phyloP scores from a whole-genome alignment of 2,113 vertebrate genomes.

The Picathartes gymnocephalus region DNA sequence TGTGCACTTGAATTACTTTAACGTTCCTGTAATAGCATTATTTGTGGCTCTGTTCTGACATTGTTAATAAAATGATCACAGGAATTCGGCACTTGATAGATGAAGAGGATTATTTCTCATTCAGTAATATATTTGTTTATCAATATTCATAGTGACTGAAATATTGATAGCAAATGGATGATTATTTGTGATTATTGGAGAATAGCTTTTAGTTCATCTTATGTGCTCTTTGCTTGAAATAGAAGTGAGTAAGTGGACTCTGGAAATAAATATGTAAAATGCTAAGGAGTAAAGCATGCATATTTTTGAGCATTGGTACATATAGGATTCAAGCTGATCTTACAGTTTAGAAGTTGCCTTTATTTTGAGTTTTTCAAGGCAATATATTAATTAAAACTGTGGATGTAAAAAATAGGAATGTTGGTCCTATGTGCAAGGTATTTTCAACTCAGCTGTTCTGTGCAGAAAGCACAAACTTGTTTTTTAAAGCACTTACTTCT shows the following conservation, averaged over 20 bases:
- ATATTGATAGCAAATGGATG: not conserved
- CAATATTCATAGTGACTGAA: not conserved
- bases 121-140: not conserved
- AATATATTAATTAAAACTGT: not conserved
- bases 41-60: not conserved
- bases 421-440: not conserved
- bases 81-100: not conserved
- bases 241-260: not conserved
- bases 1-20: not conserved
- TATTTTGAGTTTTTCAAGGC: not conserved
- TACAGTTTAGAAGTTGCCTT: not conserved
- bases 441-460: not conserved
- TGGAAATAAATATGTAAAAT: not conserved
- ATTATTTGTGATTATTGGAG: not conserved
- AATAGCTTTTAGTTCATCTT: not conserved
- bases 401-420: not conserved
- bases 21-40: not conserved
- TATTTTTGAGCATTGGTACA: not conserved
- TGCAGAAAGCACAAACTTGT: not conserved
- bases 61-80: not conserved
- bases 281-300: not conserved
- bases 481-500: not conserved
- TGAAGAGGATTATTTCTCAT: not conserved
- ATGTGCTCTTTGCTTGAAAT: not conserved
- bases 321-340: not conserved